phyloP scores from a whole-genome alignment of 2,113 vertebrate genomes.

The Micromys minutus region DNA sequence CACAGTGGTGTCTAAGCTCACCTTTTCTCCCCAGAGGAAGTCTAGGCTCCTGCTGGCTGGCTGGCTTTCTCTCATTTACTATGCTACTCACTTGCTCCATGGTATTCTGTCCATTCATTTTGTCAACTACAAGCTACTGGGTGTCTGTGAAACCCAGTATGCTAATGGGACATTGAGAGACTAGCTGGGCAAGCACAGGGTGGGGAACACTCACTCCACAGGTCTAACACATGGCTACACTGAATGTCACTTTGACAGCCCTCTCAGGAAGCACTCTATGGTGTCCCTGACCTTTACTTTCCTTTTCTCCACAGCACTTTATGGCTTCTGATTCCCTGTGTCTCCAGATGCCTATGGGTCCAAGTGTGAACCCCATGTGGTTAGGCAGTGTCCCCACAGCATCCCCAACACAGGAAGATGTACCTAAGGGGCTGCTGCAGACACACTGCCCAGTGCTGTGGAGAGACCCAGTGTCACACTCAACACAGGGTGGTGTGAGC shows the following conservation, averaged over 20 bases:
- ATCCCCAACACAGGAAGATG: neutral
- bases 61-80: neutral
- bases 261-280: neutral
- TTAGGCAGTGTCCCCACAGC: neutral
- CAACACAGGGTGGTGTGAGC: neutral
- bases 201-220: neutral
- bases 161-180: neutral
- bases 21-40: neutral
- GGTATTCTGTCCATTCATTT: neutral
- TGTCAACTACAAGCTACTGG: neutral
- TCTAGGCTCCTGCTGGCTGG: neutral
- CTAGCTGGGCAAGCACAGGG: rapidly evolving
- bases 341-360: neutral
- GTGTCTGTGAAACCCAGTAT: neutral
- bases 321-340: neutral
- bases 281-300: neutral
- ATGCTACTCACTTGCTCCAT: neutral
- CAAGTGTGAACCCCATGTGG: neutral
- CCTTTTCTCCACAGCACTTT: neutral
- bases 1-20: neutral
- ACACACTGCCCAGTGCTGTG: neutral
- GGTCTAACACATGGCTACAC: neutral
- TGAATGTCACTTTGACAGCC: rapidly evolving
- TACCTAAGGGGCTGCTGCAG: neutral
- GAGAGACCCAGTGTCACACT: neutral